Evolutionary conservation across 2,113 vertebrate genomes (phyloP), one percentile per base, ranked within the genome.

Genomic region (Hydropotes inermis): DNA sequence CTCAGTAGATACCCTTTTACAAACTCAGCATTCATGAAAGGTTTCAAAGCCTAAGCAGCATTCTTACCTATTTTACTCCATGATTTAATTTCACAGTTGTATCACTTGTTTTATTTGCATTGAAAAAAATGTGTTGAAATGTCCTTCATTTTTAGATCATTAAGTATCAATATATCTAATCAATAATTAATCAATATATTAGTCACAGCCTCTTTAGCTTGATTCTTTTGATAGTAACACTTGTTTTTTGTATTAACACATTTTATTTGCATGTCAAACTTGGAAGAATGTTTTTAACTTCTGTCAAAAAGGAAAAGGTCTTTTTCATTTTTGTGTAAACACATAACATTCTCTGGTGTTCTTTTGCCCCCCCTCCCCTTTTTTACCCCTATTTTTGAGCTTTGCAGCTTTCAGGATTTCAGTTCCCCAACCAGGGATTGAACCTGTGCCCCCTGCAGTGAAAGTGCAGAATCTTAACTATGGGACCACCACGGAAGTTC

Each of bases 251-350:
- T 93, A 89, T 12, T 28, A 33, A 93, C 27, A 61, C 27, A 60
- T 93, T 97, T 97, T 85, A 88, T 91, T 97, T 92, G 39, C 58
- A 33, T 45, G 47, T 88, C 50, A 91, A 87, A 95, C 70, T 89
- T 94, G 67, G 43, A 93, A 95, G 86, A 95, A 58, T 83, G 21
- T 91, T 97, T 95, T 97, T 79, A 92, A 91, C 36, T 86, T 60
- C 79, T 81, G 16, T 1, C 47, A 61, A 92, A 61, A 83, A 82
- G 30, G 58, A 64, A 85, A 21, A 87, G 12, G 17, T 55, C 17
- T 78, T 96, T 91, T 91, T 19, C 14, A 43, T 58, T 47, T 94
- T 93, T 95, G 36, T 95, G 39, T 27, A 89, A 92, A 87, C 19
- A 55, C 85, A 87, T 0, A 64, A 13, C 47, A 12, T 8, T 91